Evolutionary conservation across 1,140 invertebrate species (phyloP), one percentile per base, ranked within the genome.

Genomic region (Asbolus verrucosus): DNA sequence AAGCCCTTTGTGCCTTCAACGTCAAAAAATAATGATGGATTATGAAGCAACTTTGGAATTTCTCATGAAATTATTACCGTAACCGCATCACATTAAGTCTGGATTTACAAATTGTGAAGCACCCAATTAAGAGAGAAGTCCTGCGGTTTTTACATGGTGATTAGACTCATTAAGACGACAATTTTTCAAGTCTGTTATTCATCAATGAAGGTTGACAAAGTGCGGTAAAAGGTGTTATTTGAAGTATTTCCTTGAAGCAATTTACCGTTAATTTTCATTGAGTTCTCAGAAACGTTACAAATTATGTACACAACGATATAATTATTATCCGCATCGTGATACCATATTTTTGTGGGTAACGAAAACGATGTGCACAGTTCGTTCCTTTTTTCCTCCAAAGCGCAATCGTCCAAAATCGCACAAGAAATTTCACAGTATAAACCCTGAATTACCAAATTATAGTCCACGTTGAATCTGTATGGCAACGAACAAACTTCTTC

Each of bases 1-100:
- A 15, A 60, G 31, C 24, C 46, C 14, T 21, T 60, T 14, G 50
- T 27, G 16, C 21, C 31, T 60, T 11, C 8, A 60, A 60, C 14
- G 24, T 27, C 9, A 16, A 60, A 50, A 50, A 50, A 18, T 15
- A 50, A 21, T 9, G 43, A 50, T 21, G 9, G 16, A n/a, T n/a
- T n/a, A n/a, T n/a, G n/a, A n/a, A n/a, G n/a, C n/a, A n/a, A n/a
- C n/a, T n/a, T n/a, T n/a, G n/a, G n/a, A n/a, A n/a, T n/a, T n/a
- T n/a, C n/a, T n/a, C n/a, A n/a, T n/a, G n/a, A n/a, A n/a, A n/a
- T n/a, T n/a, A n/a, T n/a, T n/a, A n/a, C n/a, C n/a, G n/a, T n/a
- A n/a, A n/a, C n/a, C n/a, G n/a, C n/a, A n/a, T n/a, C n/a, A n/a
- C n/a, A n/a, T n/a, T n/a, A n/a, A n/a, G n/a, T n/a, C n/a, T n/a